Percentiles rank a stretch among this genome's conserved stretches.
Evolutionary conservation across 2,888 invertebrate genomes (phyloP).

Genomic region (Cecidostiba fungosa): DNA sequence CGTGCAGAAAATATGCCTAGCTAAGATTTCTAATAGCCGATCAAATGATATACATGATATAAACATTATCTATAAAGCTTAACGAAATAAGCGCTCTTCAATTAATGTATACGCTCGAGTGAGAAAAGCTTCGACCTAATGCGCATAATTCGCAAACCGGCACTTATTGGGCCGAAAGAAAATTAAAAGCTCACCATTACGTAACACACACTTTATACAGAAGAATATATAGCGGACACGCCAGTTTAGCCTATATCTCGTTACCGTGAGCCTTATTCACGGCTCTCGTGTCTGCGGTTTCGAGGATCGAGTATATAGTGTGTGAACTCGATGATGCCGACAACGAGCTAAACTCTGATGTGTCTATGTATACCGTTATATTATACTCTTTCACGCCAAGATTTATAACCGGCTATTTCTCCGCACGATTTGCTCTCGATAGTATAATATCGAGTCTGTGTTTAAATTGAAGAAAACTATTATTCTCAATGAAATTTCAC

Average conservation of each 20-base stretch:
- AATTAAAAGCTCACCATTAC: conserved; percentile 13
- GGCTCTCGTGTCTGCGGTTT: not conserved
- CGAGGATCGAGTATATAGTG: not conserved
- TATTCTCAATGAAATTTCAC: no score
- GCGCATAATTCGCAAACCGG: not conserved
- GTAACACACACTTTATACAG: not conserved
- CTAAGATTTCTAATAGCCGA: not conserved
- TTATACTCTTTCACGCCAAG: no score
- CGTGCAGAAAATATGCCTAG: not conserved
- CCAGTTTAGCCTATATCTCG: conserved; percentile 4
- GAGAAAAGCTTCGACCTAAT: not conserved
- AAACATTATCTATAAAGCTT: not conserved
- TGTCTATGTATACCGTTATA: no score
- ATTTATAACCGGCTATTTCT: not conserved
- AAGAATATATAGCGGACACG: not conserved
- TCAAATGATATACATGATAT: not conserved
- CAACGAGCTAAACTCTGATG: no score
- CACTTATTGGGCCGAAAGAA: not conserved
- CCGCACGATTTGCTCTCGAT: not conserved
- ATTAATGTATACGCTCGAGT: not conserved
- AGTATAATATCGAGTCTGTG: no score
- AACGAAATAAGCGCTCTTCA: not conserved
- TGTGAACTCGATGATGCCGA: no score
- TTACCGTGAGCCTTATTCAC: not conserved
- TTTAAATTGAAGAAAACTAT: no score